Evolutionary conservation across 1,140 invertebrate genomes (phyloP).

Genomic region (Halictus rubicundus): DNA sequence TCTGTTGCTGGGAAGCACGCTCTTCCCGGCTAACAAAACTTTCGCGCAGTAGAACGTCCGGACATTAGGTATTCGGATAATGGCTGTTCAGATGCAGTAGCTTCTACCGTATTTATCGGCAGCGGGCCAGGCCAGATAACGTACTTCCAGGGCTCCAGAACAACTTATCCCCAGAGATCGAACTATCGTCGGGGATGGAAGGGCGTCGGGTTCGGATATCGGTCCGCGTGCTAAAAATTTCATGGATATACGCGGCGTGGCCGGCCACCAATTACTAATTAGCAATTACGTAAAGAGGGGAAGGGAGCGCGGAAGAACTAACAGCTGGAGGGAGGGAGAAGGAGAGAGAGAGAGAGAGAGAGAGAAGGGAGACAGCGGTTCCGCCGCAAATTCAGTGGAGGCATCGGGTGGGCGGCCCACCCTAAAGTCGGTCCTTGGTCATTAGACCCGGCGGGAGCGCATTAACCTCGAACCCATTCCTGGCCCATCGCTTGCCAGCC

Average conservation of each 20-base stretch:
- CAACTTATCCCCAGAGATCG: no score
- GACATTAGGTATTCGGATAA: no score
- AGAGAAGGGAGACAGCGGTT: conserved; percentile 23
- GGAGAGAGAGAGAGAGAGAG: no score
- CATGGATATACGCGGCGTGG: not conserved
- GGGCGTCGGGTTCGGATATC: not conserved
- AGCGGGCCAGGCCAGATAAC: no score
- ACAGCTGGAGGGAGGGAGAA: no score
- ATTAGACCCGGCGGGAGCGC: conserved; percentile 48
- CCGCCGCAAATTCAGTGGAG: conserved; percentile 31
- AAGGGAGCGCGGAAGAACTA: no score
- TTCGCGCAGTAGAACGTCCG: no score
- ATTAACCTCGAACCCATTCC: conserved; percentile 55
- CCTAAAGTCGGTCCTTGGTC: conserved; percentile 48
- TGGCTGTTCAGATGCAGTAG: no score
- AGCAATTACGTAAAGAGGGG: conserved; percentile 48
- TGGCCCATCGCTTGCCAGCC: conserved; percentile 35
- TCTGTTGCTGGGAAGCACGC: no score
- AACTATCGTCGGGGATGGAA: not conserved
- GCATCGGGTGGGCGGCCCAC: conserved; percentile 32
- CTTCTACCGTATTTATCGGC: no score
- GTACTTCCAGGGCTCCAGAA: no score
- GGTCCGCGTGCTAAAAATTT: conserved; percentile 28
- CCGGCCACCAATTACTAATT: conserved; percentile 44
- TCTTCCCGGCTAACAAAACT: no score